These are phyloP conservation scores for Apodemia mormo DNA, from an alignment of 2,888 invertebrate genomes.

Conservation along the genomic window DNA sequence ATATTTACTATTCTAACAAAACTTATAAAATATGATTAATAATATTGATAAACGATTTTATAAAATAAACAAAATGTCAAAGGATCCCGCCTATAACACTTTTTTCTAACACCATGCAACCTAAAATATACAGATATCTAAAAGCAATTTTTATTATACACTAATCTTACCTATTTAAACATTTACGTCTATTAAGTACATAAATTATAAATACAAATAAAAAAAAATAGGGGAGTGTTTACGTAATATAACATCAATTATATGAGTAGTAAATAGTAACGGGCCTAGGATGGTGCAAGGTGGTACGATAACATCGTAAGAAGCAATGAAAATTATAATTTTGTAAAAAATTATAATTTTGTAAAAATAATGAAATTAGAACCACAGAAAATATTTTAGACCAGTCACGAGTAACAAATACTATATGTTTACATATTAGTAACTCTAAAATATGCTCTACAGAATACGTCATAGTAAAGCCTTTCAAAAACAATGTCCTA, in stretches of 20 bases:
- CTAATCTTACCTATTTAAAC: neutral
- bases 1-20: slow-evolving; percentile 2
- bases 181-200: neutral
- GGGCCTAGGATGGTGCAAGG: no score
- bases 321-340: no score
- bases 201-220: neutral
- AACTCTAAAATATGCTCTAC: no score
- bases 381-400: neutral
- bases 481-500: no score
- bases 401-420: neutral
- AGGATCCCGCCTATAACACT: slow-evolving; percentile 1
- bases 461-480: no score
- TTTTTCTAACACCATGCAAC: slow-evolving; percentile 4
- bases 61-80: neutral
- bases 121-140: neutral
- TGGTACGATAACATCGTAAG: no score
- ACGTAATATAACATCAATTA: neutral
- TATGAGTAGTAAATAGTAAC: neutral
- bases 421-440: neutral
- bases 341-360: no score
- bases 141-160: neutral
- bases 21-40: neutral
- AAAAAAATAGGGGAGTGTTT: neutral
- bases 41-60: neutral
- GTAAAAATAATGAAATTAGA: no score